A percentile compares a stretch with the other conserved stretches of the same genome.
phyloP scores from a whole-genome alignment of 2,888 invertebrate genomes.

The Thecocarcelia acutangulata region DNA sequence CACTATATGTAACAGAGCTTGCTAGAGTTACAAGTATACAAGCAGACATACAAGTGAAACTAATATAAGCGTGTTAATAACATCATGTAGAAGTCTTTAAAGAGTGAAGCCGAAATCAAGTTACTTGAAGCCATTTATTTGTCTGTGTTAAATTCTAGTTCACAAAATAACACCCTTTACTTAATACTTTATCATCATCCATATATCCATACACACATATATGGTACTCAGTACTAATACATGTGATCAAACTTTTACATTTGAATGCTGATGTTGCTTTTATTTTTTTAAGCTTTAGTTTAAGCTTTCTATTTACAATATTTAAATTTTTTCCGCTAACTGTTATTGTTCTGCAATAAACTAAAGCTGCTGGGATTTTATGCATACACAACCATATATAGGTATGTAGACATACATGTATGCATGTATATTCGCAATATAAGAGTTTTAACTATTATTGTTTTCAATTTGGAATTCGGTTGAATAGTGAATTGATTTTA shows the following conservation, averaged over 20 bases:
- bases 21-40: too few relatives aligned
- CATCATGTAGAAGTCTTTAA: too few relatives aligned
- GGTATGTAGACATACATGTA: too few relatives aligned
- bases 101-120: too few relatives aligned
- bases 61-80: too few relatives aligned
- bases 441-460: slow-evolving; percentile 52
- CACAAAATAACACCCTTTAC: too few relatives aligned
- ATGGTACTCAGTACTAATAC: slow-evolving; percentile 2
- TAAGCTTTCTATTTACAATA: slow-evolving; percentile 18
- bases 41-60: too few relatives aligned
- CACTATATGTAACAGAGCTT: too few relatives aligned
- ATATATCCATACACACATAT: too few relatives aligned
- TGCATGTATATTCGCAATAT: not conserved
- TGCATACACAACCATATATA: not conserved
- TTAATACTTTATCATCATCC: too few relatives aligned
- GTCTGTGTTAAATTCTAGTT: too few relatives aligned
- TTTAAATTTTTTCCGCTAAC: slow-evolving; percentile 17
- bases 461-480: slow-evolving; percentile 55
- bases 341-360: slow-evolving; percentile 60
- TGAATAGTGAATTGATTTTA: slow-evolving; percentile 66
- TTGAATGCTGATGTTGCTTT: slow-evolving; percentile 24
- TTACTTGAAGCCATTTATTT: too few relatives aligned
- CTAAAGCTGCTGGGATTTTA: slow-evolving; percentile 53
- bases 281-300: slow-evolving; percentile 5
- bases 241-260: slow-evolving; percentile 51